phyloP scores from a whole-genome alignment of 1,140 invertebrate species.

The Trypoxylus dichotomus region DNA sequence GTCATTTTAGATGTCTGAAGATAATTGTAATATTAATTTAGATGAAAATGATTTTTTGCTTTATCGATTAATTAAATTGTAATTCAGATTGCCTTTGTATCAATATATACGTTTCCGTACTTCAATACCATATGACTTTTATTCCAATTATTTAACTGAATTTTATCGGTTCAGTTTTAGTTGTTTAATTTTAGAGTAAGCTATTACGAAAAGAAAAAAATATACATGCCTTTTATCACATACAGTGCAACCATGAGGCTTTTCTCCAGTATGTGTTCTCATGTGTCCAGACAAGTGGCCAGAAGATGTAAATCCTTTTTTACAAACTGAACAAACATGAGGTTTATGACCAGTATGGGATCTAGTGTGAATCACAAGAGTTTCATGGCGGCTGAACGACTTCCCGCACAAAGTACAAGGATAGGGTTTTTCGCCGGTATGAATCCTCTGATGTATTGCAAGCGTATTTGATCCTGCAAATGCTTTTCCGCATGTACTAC shows the following conservation, averaged over 20 bases:
- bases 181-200: background rate
- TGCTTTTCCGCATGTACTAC: slow-evolving; percentile 54
- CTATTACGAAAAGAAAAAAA: background rate
- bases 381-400: slow-evolving; percentile 54
- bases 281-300: slow-evolving; percentile 49
- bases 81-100: too few relatives aligned
- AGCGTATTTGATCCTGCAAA: slow-evolving; percentile 56
- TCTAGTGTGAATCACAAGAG: slow-evolving; percentile 53
- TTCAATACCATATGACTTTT: too few relatives aligned
- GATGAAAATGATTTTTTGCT: too few relatives aligned
- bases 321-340: slow-evolving; percentile 53
- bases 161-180: too few relatives aligned
- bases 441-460: slow-evolving; percentile 61
- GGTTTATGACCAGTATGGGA: slow-evolving; percentile 55
- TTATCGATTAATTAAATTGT: too few relatives aligned
- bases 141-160: too few relatives aligned
- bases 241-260: slow-evolving; percentile 45
- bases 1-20: too few relatives aligned
- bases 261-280: slow-evolving; percentile 49
- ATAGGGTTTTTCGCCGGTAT: slow-evolving; percentile 66
- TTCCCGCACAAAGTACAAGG: slow-evolving; percentile 63
- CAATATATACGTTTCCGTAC: too few relatives aligned
- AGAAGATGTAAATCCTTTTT: slow-evolving; percentile 51
- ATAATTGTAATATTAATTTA: too few relatives aligned
- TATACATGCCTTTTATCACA: slow-evolving; percentile 48